Conservation (phyloP, 1,140 invertebrate species). For the Arion vulgaris region DNA sequence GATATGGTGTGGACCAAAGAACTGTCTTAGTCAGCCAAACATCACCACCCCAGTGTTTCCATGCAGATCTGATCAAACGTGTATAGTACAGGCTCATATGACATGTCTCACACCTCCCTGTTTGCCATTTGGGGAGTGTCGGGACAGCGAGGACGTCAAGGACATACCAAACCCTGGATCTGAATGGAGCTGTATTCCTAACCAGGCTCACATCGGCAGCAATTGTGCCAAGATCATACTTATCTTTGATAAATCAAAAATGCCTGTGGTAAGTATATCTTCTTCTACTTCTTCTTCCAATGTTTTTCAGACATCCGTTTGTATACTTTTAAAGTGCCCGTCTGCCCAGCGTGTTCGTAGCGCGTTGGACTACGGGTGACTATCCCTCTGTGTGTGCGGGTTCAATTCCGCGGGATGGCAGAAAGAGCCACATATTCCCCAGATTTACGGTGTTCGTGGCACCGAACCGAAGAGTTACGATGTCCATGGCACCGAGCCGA, state of each 20-base stretch:
- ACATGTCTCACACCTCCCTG: conserved; percentile 85
- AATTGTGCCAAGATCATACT: conserved; percentile 84
- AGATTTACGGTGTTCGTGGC: too few species aligned
- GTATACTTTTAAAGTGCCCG: too few species aligned
- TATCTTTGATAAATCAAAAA: conserved; percentile 78
- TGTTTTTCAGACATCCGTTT: too few species aligned
- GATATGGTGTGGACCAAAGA: conserved; percentile 71
- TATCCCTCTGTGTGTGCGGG: too few species aligned
- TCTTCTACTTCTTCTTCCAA: too few species aligned
- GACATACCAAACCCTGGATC: conserved; percentile 83
- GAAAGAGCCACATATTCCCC: too few species aligned
- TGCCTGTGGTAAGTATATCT: conserved; percentile 67
- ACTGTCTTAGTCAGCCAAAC: conserved; percentile 66
- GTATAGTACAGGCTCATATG: conserved; percentile 59
- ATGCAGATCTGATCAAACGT: conserved; percentile 63
- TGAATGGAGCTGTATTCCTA: conserved; percentile 85
- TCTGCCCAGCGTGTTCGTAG: too few species aligned
- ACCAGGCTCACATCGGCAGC: conserved; percentile 79
- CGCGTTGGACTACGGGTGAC: too few species aligned
- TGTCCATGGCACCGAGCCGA: too few species aligned
- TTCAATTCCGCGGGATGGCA: too few species aligned
- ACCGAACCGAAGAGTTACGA: too few species aligned
- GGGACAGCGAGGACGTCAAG: conserved; percentile 80
- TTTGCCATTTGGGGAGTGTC: conserved; percentile 85
- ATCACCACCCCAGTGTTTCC: conserved; percentile 51